phyloP scores from a whole-genome alignment of 2,797 vertebrate genomes.

The Malacoraja senta region DNA sequence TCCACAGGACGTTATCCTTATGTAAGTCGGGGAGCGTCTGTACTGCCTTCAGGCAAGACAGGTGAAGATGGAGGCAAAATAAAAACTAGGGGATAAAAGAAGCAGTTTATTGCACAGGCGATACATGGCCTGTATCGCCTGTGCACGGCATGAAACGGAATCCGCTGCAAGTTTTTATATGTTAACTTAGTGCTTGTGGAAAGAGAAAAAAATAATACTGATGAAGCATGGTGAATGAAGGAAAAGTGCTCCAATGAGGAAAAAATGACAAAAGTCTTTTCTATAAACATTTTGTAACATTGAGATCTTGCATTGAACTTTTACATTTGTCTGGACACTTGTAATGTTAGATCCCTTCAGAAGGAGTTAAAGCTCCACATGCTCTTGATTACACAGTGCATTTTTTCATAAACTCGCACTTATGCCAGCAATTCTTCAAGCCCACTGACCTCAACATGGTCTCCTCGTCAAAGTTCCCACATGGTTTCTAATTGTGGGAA shows the following conservation, averaged over 20 bases:
- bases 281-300: neutral
- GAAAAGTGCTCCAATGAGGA: neutral
- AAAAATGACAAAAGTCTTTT: neutral
- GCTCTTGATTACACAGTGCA: neutral
- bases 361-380: neutral
- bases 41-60: neutral
- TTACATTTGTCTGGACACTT: neutral
- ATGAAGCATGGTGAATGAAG: neutral
- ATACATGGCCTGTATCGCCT: no score
- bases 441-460: no score
- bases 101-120: neutral
- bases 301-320: neutral
- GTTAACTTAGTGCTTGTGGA: neutral
- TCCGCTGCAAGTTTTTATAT: no score
- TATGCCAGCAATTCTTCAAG: no score
- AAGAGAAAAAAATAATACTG: neutral
- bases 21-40: neutral
- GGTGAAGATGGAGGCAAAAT: neutral
- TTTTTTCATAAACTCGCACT: neutral
- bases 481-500: neutral
- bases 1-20: no score
- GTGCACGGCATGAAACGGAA: no score
- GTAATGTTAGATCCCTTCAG: neutral
- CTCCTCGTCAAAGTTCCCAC: no score
- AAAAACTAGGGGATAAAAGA: neutral